Evolutionary conservation across 2,797 vertebrate species (phyloP), one percentile per base, ranked within the genome.

Genomic region (Acanthurus leucopareius): DNA sequence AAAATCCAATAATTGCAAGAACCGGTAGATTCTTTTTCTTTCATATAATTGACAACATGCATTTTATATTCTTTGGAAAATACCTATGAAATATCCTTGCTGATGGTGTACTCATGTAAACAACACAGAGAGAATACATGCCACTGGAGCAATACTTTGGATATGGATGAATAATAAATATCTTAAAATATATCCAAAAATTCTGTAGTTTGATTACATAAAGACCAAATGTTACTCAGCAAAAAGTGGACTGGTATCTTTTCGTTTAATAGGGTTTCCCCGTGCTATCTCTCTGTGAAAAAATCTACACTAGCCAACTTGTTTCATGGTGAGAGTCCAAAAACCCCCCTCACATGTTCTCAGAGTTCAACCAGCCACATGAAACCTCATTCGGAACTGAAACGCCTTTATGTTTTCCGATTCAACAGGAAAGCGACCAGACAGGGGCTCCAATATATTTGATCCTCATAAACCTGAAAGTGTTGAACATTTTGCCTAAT

Each of bases 311-410:
- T 10, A 2, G 2, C 6, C 1, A 28, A 9, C 4, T 20, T 22
- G 10, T 45, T 58, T 74, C 60, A 77, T 17, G 45, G 14, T 52
- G 19, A 73, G 2, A 28, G 25, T 47, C 22, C 11, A 62, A 64
- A 81, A 88, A 47, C 0, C 6, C 38, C 71, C 51, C 4, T 48
- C 3, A 47, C 13, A 64, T 17, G 19, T 38, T 42, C 16, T 38
- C 19, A 40, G 5, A 47, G 51, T 38, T 70, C 42, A 72, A 69
- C 51, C 64, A 76, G 52, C 11, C 35, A 32, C 25, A 64, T 16
- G 44, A 74, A 84, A 84, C 63, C 32, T 14, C 8, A 58, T 7
- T 70, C 32, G 65, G 77, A 87, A 85, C 10, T 52, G 71, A 88
- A 77, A 79, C 25, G n/a, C 20, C 5, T 65, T 53, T 58, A 8